phyloP scores from a whole-genome alignment of 1,140 invertebrate species.

The Scaptomyza hsui region DNA sequence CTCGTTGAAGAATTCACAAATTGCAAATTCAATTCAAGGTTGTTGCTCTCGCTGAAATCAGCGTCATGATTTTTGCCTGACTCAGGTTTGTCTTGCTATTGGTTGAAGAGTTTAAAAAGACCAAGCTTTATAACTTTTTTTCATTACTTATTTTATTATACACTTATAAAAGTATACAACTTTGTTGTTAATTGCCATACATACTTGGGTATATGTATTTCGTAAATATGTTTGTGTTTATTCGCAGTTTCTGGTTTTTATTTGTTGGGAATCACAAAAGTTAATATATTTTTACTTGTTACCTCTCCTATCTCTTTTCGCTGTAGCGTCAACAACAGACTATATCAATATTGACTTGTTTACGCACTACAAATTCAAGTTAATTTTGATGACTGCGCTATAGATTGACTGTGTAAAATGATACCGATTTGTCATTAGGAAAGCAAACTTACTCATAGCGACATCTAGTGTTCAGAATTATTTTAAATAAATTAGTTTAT shows the following conservation, averaged over 20 bases:
- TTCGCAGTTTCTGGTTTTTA: no score
- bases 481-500: no score
- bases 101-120: constrained; percentile 14
- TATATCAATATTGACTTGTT: constrained; percentile 37
- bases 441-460: constrained; percentile 32
- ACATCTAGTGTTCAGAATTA: neutral
- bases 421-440: constrained; percentile 31
- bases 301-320: neutral
- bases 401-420: constrained; percentile 15
- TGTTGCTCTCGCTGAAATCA: constrained; percentile 62
- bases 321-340: neutral
- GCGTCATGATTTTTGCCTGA: constrained; percentile 31
- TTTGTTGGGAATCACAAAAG: neutral
- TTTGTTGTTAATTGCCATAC: neutral
- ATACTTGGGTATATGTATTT: no score
- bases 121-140: neutral
- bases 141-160: neutral
- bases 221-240: neutral
- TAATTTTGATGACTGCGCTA: constrained; percentile 35
- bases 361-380: constrained; percentile 33
- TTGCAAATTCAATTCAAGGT: constrained; percentile 81
- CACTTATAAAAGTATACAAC: neutral
- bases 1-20: constrained; percentile 70
- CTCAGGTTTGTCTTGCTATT: constrained; percentile 12
- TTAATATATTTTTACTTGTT: constrained; percentile 11